Percentiles rank a stretch among this genome's conserved stretches.
Conservation (phyloP, 2,113 vertebrate genomes). For the Nyctibius bracteatus region DNA sequence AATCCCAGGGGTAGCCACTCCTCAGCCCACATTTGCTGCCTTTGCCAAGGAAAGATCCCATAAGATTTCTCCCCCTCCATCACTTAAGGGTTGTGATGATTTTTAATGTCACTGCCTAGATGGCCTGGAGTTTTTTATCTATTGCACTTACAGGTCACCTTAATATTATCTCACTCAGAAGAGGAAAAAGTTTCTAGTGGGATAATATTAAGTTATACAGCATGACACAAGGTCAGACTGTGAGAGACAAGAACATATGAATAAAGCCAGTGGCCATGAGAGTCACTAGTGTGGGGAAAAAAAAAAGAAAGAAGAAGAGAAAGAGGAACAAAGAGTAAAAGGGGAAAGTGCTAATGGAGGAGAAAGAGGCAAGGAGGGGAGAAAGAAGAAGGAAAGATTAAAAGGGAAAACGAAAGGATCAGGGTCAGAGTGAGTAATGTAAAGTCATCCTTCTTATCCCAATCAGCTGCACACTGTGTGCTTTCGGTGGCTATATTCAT, state of each 20-base stretch:
- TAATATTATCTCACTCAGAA: slow-evolving; percentile 67
- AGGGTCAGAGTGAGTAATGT: slow-evolving; percentile 14
- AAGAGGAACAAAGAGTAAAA: neutral
- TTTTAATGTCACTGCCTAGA: slow-evolving; percentile 71
- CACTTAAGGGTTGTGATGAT: slow-evolving; percentile 70
- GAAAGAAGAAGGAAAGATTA: neutral
- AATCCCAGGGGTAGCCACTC: slow-evolving; percentile 27
- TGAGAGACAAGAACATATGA: slow-evolving; percentile 72
- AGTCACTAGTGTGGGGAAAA: slow-evolving; percentile 30
- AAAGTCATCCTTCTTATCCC: slow-evolving; percentile 33
- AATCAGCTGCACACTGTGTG: neutral
- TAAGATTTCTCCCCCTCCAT: slow-evolving; percentile 34
- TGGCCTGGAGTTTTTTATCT: slow-evolving; percentile 73
- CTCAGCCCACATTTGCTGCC: slow-evolving; percentile 48
- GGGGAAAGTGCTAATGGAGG: neutral
- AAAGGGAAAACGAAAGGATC: slow-evolving; percentile 24
- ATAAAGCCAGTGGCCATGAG: slow-evolving; percentile 72
- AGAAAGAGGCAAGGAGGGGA: neutral
- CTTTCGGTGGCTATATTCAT: neutral
- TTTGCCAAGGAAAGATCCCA: slow-evolving; percentile 55
- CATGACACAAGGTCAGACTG: slow-evolving; percentile 68
- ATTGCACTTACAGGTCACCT: slow-evolving; percentile 72
- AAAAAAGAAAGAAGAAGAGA: neutral
- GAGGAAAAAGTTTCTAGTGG: slow-evolving; percentile 61
- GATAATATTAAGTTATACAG: slow-evolving; percentile 74